phyloP scores from a whole-genome alignment of 2,113 vertebrate species.

The Rissa tridactyla region DNA sequence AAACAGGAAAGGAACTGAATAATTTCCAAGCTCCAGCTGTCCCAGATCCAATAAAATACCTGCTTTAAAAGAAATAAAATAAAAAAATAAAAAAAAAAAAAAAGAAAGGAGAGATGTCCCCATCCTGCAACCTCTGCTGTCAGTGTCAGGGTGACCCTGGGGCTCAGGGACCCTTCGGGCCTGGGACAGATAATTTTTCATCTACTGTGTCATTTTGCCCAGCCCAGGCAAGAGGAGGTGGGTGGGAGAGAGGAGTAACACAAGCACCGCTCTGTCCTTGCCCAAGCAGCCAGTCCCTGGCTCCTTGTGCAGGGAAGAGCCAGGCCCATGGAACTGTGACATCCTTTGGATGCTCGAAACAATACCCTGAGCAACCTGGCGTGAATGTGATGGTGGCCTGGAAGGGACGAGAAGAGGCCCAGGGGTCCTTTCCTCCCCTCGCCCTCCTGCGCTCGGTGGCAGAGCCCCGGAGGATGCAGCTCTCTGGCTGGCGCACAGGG shows the following conservation, averaged over 20 bases:
- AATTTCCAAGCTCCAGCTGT: background rate
- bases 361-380: background rate
- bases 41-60: background rate
- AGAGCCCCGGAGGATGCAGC: background rate
- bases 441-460: accelerated
- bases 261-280: accelerated
- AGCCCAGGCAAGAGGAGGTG: accelerated
- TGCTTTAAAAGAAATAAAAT: background rate
- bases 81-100: background rate
- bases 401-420: background rate
- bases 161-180: background rate
- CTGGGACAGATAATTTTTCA: background rate
- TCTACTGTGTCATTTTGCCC: background rate
- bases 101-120: background rate
- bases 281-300: accelerated
- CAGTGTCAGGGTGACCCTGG: background rate
- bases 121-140: background rate
- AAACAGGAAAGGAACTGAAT: background rate
- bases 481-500: accelerated
- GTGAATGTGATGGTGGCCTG: background rate
- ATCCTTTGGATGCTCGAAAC: background rate
- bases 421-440: background rate
- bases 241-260: too few species aligned
- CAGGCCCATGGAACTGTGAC: background rate
- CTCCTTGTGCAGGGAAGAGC: accelerated